Percentiles rank a stretch among this genome's conserved stretches.
Evolutionary conservation across 2,797 vertebrate species (phyloP).

Genomic region (Acipenser transmontanus): DNA sequence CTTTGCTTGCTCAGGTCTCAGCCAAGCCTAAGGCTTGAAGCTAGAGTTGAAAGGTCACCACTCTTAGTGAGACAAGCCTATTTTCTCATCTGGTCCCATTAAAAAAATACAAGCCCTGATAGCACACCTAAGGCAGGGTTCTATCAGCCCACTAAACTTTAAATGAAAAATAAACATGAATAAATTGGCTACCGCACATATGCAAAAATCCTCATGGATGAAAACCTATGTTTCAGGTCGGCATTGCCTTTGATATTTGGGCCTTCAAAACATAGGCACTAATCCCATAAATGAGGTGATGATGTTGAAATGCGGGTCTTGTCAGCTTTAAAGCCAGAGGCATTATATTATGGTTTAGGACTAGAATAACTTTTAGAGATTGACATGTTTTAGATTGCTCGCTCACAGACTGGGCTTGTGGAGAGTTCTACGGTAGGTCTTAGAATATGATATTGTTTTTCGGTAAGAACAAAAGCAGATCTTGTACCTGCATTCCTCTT

Average conservation of each 20-base stretch:
- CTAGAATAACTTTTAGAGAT: constrained; percentile 42
- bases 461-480: background rate
- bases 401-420: constrained; percentile 10
- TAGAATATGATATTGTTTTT: background rate
- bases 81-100: background rate
- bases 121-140: too few species aligned
- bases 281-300: background rate
- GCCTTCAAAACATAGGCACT: background rate
- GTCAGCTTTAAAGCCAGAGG: constrained; percentile 1
- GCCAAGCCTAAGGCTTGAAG: constrained; percentile 43
- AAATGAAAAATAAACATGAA: background rate
- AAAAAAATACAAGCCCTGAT: background rate
- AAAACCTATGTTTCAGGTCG: too few species aligned
- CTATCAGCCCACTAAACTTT: too few species aligned
- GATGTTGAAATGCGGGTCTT: constrained; percentile 1
- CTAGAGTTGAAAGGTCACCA: constrained; percentile 52
- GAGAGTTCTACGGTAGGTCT: background rate
- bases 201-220: background rate
- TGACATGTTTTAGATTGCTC: constrained; percentile 64
- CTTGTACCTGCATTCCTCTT: too few species aligned
- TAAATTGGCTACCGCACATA: background rate
- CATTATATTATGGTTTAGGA: constrained; percentile 5
- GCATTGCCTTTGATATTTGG: background rate
- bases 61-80: background rate
- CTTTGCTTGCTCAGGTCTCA: constrained; percentile 35